Conservation (phyloP, 2,888 invertebrate species). For the Chrysotoxum bicinctum region DNA sequence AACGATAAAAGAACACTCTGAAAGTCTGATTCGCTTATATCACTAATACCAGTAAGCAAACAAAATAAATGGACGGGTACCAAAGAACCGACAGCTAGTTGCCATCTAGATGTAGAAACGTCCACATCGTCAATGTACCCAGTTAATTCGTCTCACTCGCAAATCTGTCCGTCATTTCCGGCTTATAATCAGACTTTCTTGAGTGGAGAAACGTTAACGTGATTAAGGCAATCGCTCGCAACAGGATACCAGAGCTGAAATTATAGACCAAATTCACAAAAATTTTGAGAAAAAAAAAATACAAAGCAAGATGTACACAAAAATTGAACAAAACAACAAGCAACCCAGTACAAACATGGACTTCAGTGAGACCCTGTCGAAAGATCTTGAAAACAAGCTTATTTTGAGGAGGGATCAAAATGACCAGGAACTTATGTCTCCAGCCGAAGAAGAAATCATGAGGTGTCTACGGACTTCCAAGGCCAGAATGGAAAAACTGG, state of each 20-base stretch:
- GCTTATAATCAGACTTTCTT: constrained; percentile 21
- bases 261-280: constrained; percentile 32
- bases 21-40: constrained; percentile 34
- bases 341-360: constrained; percentile 18
- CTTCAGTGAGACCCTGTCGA: constrained; percentile 41
- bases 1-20: constrained; percentile 25
- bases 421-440: neutral
- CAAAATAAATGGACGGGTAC: constrained; percentile 73
- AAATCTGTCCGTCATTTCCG: neutral
- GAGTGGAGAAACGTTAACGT: constrained; percentile 53
- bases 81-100: constrained; percentile 73
- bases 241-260: constrained; percentile 65
- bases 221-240: constrained; percentile 52
- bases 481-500: constrained; percentile 78
- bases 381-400: constrained; percentile 55
- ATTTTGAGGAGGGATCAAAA: constrained; percentile 46
- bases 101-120: constrained; percentile 73
- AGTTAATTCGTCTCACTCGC: constrained; percentile 12
- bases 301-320: constrained; percentile 74
- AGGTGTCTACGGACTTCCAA: constrained; percentile 43
- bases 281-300: constrained; percentile 30
- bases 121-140: constrained; percentile 65
- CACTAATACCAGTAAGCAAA: constrained; percentile 52
- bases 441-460: constrained; percentile 9
- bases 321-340: constrained; percentile 72